These are phyloP conservation scores for Cosmopolites sordidus DNA, from an alignment of 2,888 invertebrate genomes.

Conservation along the genomic window DNA sequence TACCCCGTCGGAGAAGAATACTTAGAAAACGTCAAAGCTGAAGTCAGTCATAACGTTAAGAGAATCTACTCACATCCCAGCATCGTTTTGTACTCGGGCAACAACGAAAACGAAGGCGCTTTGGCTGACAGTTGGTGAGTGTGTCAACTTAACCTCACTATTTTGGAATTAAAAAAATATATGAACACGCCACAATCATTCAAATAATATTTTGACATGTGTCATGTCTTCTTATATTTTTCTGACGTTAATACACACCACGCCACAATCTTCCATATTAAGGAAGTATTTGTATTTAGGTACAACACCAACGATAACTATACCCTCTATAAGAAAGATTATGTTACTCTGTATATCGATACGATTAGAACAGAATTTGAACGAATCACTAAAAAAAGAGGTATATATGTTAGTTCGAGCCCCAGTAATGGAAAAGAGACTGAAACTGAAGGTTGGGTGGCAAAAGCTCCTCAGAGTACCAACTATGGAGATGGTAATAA, in stretches of 20 bases:
- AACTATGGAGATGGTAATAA: slow-evolving; percentile 77
- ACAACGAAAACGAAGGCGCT: slow-evolving; percentile 95
- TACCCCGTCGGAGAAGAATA: slow-evolving; percentile 77
- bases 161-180: too few relatives aligned
- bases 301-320: slow-evolving; percentile 48
- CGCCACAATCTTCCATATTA: too few relatives aligned
- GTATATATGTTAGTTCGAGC: slow-evolving; percentile 67
- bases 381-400: slow-evolving; percentile 58
- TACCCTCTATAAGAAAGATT: slow-evolving; percentile 57
- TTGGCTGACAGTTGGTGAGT: slow-evolving; percentile 73
- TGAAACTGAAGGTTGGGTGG: slow-evolving; percentile 71
- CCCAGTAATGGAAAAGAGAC: slow-evolving; percentile 82
- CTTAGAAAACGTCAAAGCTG: slow-evolving; percentile 65
- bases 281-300: slow-evolving; percentile 35
- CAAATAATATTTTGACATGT: too few relatives aligned
- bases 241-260: too few relatives aligned
- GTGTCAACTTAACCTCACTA: background rate
- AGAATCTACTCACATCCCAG: slow-evolving; percentile 83
- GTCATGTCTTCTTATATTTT: too few relatives aligned
- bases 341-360: slow-evolving; percentile 76
- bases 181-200: too few relatives aligned
- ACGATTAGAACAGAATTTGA: slow-evolving; percentile 65
- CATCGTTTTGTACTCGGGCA: slow-evolving; percentile 87
- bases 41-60: slow-evolving; percentile 76
- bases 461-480: slow-evolving; percentile 70